Evolutionary conservation across 2,113 vertebrate genomes (phyloP).

Genomic region (Vicugna pacos): DNA sequence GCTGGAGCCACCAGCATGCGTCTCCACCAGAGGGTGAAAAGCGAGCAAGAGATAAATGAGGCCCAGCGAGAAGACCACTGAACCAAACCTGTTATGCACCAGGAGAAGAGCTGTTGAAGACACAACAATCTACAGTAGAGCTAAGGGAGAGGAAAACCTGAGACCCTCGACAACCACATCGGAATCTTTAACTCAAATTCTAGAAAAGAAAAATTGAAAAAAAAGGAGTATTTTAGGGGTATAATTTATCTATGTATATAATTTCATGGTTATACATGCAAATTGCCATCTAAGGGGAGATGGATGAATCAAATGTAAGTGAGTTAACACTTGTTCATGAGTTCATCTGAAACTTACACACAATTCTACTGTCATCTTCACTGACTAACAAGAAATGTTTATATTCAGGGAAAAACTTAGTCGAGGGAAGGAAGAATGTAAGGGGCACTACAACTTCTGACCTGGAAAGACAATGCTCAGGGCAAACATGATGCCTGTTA

Average conservation of each 20-base stretch:
- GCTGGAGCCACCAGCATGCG: background rate
- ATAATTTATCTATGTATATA: background rate
- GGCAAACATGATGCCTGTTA: background rate
- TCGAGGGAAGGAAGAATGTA: background rate
- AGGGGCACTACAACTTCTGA: background rate
- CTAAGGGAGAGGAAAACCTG: background rate
- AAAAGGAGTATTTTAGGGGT: background rate
- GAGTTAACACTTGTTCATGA: background rate
- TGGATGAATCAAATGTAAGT: conserved; percentile 35
- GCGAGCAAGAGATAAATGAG: background rate
- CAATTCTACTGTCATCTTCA: background rate
- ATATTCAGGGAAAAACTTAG: conserved; percentile 16
- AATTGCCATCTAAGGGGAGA: background rate
- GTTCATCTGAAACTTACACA: background rate
- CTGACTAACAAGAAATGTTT: background rate
- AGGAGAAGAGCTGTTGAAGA: background rate
- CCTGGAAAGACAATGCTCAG: background rate
- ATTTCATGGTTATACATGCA: background rate
- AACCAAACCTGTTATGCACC: background rate
- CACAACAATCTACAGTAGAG: background rate
- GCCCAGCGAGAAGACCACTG: background rate
- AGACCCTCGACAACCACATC: background rate
- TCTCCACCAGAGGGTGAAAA: background rate
- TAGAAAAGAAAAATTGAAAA: background rate
- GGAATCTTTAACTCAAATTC: background rate